phyloP scores from a whole-genome alignment of 2,797 vertebrate genomes.

The Morus bassanus region DNA sequence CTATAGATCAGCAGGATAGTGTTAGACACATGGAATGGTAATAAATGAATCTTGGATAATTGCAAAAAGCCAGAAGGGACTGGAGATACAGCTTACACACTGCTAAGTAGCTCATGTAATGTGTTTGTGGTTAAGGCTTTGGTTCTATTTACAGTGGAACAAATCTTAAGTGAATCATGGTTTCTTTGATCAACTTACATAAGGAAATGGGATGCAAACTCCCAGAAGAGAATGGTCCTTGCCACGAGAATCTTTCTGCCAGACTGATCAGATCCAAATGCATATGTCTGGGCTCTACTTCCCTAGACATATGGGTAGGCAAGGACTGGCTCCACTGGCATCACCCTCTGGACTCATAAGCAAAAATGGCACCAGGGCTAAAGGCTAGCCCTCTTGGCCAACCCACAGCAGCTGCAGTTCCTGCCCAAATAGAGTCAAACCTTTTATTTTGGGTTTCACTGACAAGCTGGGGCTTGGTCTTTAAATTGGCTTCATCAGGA shows the following conservation, averaged over 20 bases:
- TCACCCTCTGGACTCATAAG: neutral
- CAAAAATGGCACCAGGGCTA: neutral
- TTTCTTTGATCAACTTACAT: neutral
- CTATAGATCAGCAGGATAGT: neutral
- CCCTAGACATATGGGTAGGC: neutral
- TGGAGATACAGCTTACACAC: neutral
- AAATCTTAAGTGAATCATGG: neutral
- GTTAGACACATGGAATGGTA: neutral
- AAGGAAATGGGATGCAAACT: neutral
- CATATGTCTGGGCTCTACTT: neutral
- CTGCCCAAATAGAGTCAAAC: neutral
- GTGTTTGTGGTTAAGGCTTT: neutral
- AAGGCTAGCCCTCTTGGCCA: neutral
- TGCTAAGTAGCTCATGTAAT: neutral
- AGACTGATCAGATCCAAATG: neutral
- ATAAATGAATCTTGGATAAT: conserved; percentile 8
- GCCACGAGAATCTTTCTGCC: neutral
- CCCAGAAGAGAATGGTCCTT: neutral
- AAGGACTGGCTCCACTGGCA: neutral
- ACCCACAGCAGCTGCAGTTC: neutral
- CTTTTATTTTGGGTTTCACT: neutral
- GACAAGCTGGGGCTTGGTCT: neutral
- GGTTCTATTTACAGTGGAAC: neutral
- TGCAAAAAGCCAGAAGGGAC: neutral
- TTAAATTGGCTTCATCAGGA: neutral